Percentiles rank a stretch among this genome's conserved stretches.
Conservation (phyloP, 2,888 invertebrate genomes). For the Drosophila monieri region DNA sequence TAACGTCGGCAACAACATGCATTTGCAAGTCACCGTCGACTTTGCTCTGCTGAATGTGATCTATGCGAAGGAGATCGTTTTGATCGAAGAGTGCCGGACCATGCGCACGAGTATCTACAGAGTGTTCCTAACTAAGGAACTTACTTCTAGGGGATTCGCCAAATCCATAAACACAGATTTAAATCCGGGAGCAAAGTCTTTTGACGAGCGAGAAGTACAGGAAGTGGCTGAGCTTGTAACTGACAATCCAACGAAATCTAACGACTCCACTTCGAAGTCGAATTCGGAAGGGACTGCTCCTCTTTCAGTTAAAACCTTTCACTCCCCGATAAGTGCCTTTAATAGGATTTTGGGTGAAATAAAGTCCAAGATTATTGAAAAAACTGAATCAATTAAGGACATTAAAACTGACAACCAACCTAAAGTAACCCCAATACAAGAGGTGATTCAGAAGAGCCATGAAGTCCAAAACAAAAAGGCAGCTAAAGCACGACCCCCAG, state of each 20-base stretch:
- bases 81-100: not conserved
- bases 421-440: no score
- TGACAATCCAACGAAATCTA: not conserved
- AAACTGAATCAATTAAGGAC: no score
- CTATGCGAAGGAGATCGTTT: constrained; percentile 25
- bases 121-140: constrained; percentile 18
- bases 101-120: constrained; percentile 37
- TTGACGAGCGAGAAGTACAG: not conserved
- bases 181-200: not conserved
- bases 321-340: not conserved
- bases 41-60: constrained; percentile 40
- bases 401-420: no score
- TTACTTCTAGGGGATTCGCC: constrained; percentile 25
- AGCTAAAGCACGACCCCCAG: no score
- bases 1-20: constrained; percentile 18
- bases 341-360: not conserved
- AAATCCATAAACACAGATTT: not conserved
- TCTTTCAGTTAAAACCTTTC: not conserved
- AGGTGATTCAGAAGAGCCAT: no score
- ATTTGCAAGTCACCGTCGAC: constrained; percentile 45
- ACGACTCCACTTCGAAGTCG: not conserved
- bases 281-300: not conserved
- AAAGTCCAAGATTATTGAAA: not conserved
- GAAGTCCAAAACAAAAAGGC: no score
- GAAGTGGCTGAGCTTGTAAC: not conserved